Conservation (phyloP, 2,113 vertebrate genomes). For the Neodontobutis hainanensis region DNA sequence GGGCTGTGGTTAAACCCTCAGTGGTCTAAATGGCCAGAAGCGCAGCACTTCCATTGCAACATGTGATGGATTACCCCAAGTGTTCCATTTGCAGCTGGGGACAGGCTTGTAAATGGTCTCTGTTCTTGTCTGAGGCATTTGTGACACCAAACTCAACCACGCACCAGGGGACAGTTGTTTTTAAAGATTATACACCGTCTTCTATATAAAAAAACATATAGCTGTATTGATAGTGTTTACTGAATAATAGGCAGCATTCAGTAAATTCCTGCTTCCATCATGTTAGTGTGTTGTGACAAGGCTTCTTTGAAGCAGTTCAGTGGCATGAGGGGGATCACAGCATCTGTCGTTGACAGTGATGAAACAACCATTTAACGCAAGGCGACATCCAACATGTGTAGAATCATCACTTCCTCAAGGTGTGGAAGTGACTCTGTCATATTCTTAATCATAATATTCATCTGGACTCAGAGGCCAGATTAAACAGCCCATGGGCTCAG, state of each 20-base stretch:
- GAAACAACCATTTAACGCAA: constrained; percentile 69
- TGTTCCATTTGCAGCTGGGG: constrained; percentile 67
- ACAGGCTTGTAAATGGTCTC: constrained; percentile 46
- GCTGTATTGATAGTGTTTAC: constrained; percentile 31
- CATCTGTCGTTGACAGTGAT: constrained; percentile 73
- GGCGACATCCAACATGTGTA: constrained; percentile 70
- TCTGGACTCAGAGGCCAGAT: constrained; percentile 59
- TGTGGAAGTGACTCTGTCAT: constrained; percentile 70
- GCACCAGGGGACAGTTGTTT: constrained; percentile 38
- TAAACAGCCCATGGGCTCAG: constrained; percentile 67
- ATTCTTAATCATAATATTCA: constrained; percentile 74
- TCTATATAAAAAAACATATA: constrained; percentile 28
- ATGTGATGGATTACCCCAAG: constrained; percentile 72
- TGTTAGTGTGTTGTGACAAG: constrained; percentile 28
- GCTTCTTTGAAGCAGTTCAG: constrained; percentile 37
- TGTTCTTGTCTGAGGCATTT: constrained; percentile 44
- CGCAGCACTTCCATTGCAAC: constrained; percentile 63
- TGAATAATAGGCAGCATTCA: constrained; percentile 23
- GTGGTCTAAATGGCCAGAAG: constrained; percentile 65
- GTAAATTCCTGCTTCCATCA: constrained; percentile 17
- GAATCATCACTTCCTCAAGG: constrained; percentile 70
- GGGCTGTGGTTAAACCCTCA: constrained; percentile 58
- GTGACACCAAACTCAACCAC: constrained; percentile 44
- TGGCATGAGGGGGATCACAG: constrained; percentile 28
- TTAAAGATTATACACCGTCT: constrained; percentile 37